Evolutionary conservation across 2,113 vertebrate species (phyloP), one percentile per base, ranked within the genome.

Genomic region (Condylura cristata): DNA sequence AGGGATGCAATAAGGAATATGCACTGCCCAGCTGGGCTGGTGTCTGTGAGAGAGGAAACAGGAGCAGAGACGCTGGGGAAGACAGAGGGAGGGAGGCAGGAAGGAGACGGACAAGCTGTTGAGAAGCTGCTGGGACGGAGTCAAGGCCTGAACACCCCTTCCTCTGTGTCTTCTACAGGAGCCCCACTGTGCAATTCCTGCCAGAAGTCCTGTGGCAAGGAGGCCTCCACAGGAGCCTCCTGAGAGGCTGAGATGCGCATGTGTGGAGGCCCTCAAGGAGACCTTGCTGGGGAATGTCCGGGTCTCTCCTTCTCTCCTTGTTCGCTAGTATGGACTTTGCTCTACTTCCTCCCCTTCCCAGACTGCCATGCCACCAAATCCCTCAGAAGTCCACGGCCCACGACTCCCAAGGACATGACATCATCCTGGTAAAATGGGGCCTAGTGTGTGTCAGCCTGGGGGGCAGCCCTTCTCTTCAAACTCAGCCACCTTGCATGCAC

Each of bases 391-490:
- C 9, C 0, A 22, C 8, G 56, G 44, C 37, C 72, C 20, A 6
- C 51, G 41, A 12, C 28, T 1, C 56, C 53, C 8, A 16, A 46
- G 18, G 26, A 1, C 0, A 28, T 39, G 1, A 24, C 26, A 20
- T 30, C 0, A 0, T 30, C 26, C 26, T 12, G 7, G 11, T 39
- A 11, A 20, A 2, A 39, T 0, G 11, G 48, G 51, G 18, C 30
- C 44, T 2, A 17, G 22, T 0, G 3, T 11, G 8, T 2, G 16
- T 41, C 32, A 37, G 16, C 46, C 5, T 3, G 6, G 26, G 30
- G 28, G n/a, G 56, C 5, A 10, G 1, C 18, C 26, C 66, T 61
- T 60, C 46, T 65, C 60, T 93, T 53, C 39, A 34, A 30, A 39
- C 1, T 46, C 0, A 30, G n/a, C 22, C 1, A 2, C 6, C 24